phyloP scores from a whole-genome alignment of 92 coral and sea anemone genomes.

The Porites cylindrica region DNA sequence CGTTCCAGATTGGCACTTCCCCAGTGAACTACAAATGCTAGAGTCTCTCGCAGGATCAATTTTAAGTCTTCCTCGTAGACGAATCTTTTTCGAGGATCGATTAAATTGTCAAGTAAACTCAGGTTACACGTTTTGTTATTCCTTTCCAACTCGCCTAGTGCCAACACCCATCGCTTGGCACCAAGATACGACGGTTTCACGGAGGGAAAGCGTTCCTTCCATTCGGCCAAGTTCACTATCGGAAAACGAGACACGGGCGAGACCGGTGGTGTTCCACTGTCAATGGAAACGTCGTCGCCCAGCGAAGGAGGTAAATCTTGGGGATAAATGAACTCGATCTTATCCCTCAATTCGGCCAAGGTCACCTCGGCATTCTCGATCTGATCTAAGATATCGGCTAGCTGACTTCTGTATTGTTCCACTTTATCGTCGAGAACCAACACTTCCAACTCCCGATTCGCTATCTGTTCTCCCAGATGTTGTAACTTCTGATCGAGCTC shows the following conservation, averaged over 20 bases:
- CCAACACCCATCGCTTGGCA: slow-evolving; percentile 10
- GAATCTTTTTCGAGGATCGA: slow-evolving; percentile 1
- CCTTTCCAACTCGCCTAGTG: neutral
- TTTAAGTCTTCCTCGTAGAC: neutral
- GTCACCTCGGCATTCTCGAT: neutral
- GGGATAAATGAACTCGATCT: neutral
- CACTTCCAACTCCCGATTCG: too few species aligned
- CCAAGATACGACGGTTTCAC: neutral
- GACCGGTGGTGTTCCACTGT: too few species aligned
- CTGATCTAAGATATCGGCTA: neutral
- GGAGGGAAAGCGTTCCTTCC: neutral
- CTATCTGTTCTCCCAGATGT: neutral
- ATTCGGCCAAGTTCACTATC: neutral
- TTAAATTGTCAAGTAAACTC: neutral
- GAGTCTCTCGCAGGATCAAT: neutral
- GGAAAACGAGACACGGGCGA: neutral
- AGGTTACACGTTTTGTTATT: neutral
- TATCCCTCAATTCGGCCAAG: neutral
- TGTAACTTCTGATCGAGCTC: neutral
- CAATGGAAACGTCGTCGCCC: neutral
- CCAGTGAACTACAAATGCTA: neutral
- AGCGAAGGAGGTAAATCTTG: neutral
- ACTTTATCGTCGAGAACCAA: too few species aligned
- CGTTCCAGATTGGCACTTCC: neutral
- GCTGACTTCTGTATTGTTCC: neutral